Evolutionary conservation across 1,140 invertebrate species (phyloP).

Genomic region (Drosophila pruinosa): DNA sequence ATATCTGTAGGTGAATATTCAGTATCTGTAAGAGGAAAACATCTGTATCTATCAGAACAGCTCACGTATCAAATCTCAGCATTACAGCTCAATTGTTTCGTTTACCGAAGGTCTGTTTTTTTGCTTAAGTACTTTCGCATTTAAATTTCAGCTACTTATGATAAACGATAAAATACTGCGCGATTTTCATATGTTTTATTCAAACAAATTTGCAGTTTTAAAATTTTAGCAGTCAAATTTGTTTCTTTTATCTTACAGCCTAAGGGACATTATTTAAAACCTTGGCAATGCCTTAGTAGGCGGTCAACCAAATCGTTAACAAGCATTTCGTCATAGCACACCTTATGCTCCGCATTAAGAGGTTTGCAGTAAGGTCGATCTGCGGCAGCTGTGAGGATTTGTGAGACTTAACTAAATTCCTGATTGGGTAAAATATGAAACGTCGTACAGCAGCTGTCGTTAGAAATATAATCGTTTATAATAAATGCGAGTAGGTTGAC

Average conservation of each 20-base stretch:
- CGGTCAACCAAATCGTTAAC: constrained; percentile 7
- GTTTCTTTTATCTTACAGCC: no score
- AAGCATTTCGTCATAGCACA: neutral
- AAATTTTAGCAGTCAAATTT: no score
- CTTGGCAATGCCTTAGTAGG: neutral
- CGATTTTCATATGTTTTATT: neutral
- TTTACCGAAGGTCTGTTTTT: neutral
- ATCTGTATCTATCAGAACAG: no score
- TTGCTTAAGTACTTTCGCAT: neutral
- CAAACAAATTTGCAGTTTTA: no score
- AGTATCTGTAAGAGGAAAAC: neutral
- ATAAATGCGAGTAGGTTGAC: constrained; percentile 39
- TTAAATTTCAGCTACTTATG: neutral
- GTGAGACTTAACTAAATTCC: constrained; percentile 35
- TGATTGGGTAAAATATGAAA: constrained; percentile 42
- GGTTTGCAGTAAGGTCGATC: neutral
- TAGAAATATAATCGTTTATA: constrained; percentile 30
- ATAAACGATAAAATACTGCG: neutral
- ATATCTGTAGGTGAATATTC: neutral
- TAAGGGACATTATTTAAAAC: no score
- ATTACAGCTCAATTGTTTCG: neutral
- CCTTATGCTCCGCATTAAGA: neutral
- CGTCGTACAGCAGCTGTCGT: constrained; percentile 40
- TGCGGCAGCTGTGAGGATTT: constrained; percentile 41
- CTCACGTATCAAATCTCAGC: neutral